These are phyloP conservation scores for Gallinago media DNA, from an alignment of 2,113 vertebrate species.

Conservation along the genomic window DNA sequence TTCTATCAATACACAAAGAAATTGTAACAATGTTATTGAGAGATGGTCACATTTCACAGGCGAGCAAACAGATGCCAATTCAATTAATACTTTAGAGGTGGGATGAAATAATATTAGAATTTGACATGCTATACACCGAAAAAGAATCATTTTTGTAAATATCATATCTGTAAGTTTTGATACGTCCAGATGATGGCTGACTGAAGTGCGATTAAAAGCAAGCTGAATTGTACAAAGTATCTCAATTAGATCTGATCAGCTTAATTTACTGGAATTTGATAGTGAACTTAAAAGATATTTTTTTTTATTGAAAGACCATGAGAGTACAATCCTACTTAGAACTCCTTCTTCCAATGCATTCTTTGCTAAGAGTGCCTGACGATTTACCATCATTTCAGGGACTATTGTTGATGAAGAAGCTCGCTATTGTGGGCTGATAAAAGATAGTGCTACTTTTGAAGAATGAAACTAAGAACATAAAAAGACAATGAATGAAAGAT, in stretches of 20 bases:
- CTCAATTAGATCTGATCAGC: constrained; percentile 34
- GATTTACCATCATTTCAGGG: constrained; percentile 40
- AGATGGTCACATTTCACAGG: not conserved
- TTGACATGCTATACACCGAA: not conserved
- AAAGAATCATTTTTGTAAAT: not conserved
- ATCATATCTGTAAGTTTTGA: not conserved
- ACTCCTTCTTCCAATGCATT: not conserved
- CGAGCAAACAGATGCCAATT: not conserved
- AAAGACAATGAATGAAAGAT: not conserved
- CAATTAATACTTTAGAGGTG: not conserved
- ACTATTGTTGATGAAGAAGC: constrained; percentile 37
- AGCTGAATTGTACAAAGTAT: constrained; percentile 45
- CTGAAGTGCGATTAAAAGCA: constrained; percentile 13
- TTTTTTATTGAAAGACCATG: constrained; percentile 48
- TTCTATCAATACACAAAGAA: not conserved
- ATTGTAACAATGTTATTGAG: not conserved
- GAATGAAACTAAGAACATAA: not conserved
- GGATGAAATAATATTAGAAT: not conserved
- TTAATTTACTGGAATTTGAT: constrained; percentile 41
- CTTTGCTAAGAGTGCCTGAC: constrained; percentile 24
- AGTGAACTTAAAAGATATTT: not conserved
- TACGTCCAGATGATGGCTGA: not conserved
- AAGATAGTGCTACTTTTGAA: constrained; percentile 11
- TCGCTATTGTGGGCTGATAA: not conserved
- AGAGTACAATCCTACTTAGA: constrained; percentile 37